Conservation (phyloP, 2,113 vertebrate species). For the Dryoscopus gambensis region DNA sequence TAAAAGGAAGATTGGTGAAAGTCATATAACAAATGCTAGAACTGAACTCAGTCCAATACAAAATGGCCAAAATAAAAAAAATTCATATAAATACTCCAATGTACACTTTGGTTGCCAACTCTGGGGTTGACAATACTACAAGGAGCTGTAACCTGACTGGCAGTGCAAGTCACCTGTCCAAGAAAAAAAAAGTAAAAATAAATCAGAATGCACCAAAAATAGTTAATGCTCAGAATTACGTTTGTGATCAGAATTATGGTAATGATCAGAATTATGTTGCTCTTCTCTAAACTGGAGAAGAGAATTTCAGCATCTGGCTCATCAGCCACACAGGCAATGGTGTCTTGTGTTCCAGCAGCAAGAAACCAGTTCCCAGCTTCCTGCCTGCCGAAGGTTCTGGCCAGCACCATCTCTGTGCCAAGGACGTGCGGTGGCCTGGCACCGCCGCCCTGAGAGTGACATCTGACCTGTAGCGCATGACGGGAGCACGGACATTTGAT, state of each 20-base stretch:
- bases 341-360: neutral
- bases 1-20: neutral
- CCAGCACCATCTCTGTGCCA: neutral
- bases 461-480: neutral
- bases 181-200: neutral
- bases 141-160: conserved; percentile 36
- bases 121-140: neutral
- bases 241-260: neutral
- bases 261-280: neutral
- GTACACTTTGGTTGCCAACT: conserved; percentile 37
- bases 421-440: rapidly evolving
- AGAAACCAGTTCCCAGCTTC: neutral
- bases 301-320: neutral
- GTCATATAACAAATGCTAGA: conserved; percentile 1
- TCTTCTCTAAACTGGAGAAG: neutral
- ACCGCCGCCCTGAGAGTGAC: neutral
- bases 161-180: conserved; percentile 56
- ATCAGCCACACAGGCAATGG: neutral
- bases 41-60: conserved; percentile 9
- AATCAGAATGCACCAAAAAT: neutral
- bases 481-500: neutral
- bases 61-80: conserved; percentile 35
- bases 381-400: neutral
- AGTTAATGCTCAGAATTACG: neutral
- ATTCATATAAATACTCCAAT: conserved; percentile 56